Conservation (phyloP, 2,113 vertebrate species). For the Macquaria ambigua region DNA sequence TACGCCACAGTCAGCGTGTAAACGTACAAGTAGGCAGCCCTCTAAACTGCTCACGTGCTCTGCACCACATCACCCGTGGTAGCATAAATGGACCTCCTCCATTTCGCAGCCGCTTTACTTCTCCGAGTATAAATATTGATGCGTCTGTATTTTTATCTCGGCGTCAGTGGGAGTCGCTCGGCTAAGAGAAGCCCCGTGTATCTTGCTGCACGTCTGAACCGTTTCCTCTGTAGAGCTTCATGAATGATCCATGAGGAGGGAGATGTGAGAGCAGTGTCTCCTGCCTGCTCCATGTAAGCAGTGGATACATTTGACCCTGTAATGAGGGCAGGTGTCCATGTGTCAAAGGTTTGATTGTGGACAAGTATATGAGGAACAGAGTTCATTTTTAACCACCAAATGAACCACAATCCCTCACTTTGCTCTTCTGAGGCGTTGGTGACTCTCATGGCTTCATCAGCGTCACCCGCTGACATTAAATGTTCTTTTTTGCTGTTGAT, state of each 20-base stretch:
- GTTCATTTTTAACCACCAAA: slow-evolving; percentile 14
- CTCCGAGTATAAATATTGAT: slow-evolving; percentile 62
- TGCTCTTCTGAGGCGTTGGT: background rate
- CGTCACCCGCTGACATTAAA: background rate
- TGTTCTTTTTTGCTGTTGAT: background rate
- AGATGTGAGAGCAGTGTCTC: slow-evolving; percentile 6
- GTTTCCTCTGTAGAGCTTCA: slow-evolving; percentile 37
- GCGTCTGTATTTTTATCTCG: slow-evolving; percentile 33
- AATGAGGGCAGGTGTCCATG: background rate
- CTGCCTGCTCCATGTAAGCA: background rate
- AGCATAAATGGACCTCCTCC: background rate
- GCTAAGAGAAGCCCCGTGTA: background rate
- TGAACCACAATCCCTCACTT: background rate
- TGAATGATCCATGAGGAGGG: slow-evolving; percentile 66
- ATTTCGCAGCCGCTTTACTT: background rate
- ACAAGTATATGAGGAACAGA: background rate
- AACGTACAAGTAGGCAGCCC: background rate
- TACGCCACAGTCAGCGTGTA: background rate
- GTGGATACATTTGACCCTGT: background rate
- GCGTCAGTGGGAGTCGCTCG: slow-evolving; percentile 12
- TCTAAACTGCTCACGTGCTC: slow-evolving; percentile 31
- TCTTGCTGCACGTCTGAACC: background rate
- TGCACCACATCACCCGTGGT: background rate
- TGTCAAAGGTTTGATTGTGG: slow-evolving; percentile 8
- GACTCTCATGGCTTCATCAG: background rate